These are phyloP conservation scores for Aplysina aerophoba DNA, from an alignment of 37 sponge, comb jelly and placozoan species.

Conservation along the genomic window DNA sequence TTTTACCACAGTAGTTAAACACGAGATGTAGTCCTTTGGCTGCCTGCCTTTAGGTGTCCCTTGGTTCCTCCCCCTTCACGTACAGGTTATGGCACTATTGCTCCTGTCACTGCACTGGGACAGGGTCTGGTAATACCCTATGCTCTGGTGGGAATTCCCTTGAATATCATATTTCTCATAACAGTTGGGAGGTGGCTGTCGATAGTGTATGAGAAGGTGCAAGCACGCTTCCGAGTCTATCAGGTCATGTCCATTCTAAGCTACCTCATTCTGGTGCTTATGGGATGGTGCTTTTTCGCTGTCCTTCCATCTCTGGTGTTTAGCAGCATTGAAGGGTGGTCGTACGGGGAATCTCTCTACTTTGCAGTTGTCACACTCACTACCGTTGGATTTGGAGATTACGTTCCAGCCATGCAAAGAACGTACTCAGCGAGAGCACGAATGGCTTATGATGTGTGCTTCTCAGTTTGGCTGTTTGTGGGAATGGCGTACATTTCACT, in stretches of 20 bases:
- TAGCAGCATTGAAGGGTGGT: constrained; percentile 30
- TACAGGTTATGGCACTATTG: constrained; percentile 82
- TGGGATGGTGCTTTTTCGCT: constrained; percentile 21
- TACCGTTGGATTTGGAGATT: constrained; percentile 68
- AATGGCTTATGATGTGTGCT: constrained; percentile 22
- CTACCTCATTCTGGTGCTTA: constrained; percentile 10
- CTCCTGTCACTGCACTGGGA: constrained; percentile 75
- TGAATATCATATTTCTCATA: constrained; percentile 59
- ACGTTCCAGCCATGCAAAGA: constrained; percentile 36
- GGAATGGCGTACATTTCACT: constrained; percentile 77
- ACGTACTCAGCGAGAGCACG: constrained; percentile 9
- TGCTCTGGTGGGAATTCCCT: constrained; percentile 83
- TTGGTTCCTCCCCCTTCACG: not conserved
- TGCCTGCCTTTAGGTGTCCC: not conserved
- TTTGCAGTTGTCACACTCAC: constrained; percentile 44
- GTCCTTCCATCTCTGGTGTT: not conserved
- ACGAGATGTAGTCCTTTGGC: no score
- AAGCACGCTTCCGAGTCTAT: not conserved
- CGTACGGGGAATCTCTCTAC: constrained; percentile 45
- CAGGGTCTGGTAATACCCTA: constrained; percentile 65
- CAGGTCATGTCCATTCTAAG: not conserved
- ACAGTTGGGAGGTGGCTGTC: constrained; percentile 50
- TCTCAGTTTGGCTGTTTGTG: constrained; percentile 63
- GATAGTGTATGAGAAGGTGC: constrained; percentile 1
- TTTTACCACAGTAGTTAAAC: no score